Evolutionary conservation across 2,888 invertebrate genomes (phyloP), one percentile per base, ranked within the genome.

Genomic region (Phortica okadai): DNA sequence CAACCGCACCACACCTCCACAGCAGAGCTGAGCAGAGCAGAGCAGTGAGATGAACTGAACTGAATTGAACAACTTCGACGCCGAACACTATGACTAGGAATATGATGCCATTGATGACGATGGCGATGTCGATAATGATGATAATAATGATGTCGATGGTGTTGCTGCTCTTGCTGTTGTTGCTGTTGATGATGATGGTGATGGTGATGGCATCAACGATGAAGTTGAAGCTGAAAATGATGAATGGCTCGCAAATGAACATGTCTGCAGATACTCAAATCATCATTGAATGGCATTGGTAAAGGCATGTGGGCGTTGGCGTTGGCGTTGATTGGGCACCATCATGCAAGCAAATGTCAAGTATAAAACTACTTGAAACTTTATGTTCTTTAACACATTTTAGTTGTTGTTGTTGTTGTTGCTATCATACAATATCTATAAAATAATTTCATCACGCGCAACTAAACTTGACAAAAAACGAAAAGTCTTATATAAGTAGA

Each of bases 221-320:
- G 58, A 14, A 11, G 14, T 50, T 14, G 50, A 50, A 50, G 10
- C 50, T 69, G 50, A 69, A 69, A 84, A 83, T 85, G 83, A 82
- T 87, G 83, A 85, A 85, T 85, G 83, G 80, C 80, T 80, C 79
- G 77, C 78, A 87, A 85, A 87, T 83, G 83, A 84, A 84, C 83
- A 69, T 69, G 69, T 69, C 69, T 45, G 69, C 50, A 45, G 21
- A 69, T 45, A 69, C 69, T 45, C 69, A 69, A 45, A 69, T 69
- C 21, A 69, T 8, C 69, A 59, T 72, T 73, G 73, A 58, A 42
- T 69, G 69, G 59, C 33, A 72, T 21, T 10, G 41, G 41, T n/a
- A 16, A 8, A 25, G 64, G 6, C 41, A 11, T 21, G 41, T 33
- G 25, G 64, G 64, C 64, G 41, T 21, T 21, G 21, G 64, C 64